phyloP scores from a whole-genome alignment of 1,140 invertebrate genomes.

The Dryas iulia region DNA sequence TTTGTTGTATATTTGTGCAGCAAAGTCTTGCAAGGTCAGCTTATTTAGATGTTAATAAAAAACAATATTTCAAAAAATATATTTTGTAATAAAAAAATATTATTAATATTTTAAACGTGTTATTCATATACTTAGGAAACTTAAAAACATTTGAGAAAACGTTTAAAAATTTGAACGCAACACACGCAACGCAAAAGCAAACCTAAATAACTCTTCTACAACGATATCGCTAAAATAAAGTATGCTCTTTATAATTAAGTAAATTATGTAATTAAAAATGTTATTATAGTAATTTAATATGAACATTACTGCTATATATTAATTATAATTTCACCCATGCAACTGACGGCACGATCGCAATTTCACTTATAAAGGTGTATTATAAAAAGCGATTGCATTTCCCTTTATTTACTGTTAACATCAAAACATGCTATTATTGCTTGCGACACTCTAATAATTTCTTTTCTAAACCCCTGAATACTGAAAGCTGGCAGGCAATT shows the following conservation, averaged over 20 bases:
- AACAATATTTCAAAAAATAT: too few relatives aligned
- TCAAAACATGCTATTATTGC: slow-evolving; percentile 11
- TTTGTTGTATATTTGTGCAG: too few relatives aligned
- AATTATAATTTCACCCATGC: not conserved
- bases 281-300: not conserved
- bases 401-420: slow-evolving; percentile 4
- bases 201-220: too few relatives aligned
- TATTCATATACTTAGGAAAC: too few relatives aligned
- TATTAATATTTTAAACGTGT: too few relatives aligned
- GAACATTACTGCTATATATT: not conserved
- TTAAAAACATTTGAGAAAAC: too few relatives aligned
- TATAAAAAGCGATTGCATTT: slow-evolving; percentile 11
- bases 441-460: slow-evolving; percentile 17
- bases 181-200: too few relatives aligned
- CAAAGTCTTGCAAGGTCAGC: too few relatives aligned
- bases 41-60: too few relatives aligned
- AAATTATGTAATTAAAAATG: not conserved
- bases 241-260: not conserved
- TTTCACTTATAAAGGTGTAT: not conserved
- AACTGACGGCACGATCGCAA: not conserved
- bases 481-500: not conserved
- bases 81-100: too few relatives aligned
- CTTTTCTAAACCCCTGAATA: not conserved
- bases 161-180: too few relatives aligned
- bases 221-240: not conserved